Percentiles rank a stretch among this genome's conserved stretches.
These are phyloP conservation scores for Steinernema hermaphroditum DNA, from an alignment of 2,888 invertebrate genomes.

Conservation along the genomic window DNA sequence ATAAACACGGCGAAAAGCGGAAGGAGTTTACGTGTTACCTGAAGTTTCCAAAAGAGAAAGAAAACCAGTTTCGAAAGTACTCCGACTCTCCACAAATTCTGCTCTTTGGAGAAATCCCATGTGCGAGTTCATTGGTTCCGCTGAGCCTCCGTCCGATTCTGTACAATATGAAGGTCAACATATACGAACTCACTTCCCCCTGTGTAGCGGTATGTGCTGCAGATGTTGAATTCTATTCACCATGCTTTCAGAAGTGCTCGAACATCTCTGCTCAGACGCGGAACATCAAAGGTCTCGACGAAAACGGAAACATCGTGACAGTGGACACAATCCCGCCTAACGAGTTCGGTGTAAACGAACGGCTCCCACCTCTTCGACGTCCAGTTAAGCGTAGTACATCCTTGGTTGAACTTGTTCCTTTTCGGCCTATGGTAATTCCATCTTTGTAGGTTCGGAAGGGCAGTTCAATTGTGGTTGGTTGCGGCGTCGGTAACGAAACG, in stretches of 20 bases:
- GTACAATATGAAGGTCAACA: background rate
- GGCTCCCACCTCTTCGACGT: background rate
- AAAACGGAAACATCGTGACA: background rate
- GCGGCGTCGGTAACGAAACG: background rate
- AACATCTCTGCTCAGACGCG: background rate
- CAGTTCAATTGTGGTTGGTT: no score
- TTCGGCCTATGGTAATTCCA: no score
- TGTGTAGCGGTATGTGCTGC: background rate
- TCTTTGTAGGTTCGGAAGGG: no score
- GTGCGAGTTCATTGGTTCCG: conserved; percentile 10
- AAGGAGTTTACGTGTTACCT: background rate
- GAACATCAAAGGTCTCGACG: background rate
- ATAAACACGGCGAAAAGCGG: background rate
- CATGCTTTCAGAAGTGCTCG: conserved; percentile 4
- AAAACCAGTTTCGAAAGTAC: background rate
- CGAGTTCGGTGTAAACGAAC: background rate
- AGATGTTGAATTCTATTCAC: background rate
- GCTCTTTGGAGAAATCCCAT: conserved; percentile 6
- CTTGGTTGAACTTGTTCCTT: no score
- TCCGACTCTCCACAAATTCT: background rate
- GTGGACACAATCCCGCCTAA: background rate
- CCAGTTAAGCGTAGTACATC: background rate
- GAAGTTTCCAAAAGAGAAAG: background rate
- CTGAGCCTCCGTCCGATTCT: background rate
- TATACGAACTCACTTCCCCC: background rate